Conservation (phyloP, 2,113 vertebrate species). For the Rafetus swinhoei region DNA sequence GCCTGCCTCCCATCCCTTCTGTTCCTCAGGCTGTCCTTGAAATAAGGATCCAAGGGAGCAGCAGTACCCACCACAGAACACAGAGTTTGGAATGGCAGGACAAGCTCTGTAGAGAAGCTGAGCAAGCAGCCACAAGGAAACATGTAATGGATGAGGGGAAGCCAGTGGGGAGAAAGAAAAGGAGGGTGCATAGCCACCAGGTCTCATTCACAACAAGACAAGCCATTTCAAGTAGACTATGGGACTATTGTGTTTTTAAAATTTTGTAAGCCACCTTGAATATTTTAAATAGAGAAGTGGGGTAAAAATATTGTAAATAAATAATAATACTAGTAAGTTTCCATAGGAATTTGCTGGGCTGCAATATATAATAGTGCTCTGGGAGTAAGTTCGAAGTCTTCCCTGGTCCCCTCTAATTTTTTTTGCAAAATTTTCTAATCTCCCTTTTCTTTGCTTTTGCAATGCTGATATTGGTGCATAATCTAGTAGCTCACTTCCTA, state of each 20-base stretch:
- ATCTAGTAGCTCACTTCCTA: background rate
- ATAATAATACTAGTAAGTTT: background rate
- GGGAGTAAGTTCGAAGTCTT: background rate
- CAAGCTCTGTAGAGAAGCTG: background rate
- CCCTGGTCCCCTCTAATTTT: background rate
- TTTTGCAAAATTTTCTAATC: background rate
- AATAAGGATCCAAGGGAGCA: background rate
- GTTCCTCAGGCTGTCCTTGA: background rate
- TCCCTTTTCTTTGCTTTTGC: background rate
- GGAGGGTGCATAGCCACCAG: no score
- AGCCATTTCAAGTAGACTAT: background rate
- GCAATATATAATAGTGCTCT: background rate
- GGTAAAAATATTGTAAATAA: no score
- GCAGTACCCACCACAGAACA: background rate
- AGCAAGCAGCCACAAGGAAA: background rate
- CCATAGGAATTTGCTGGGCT: background rate
- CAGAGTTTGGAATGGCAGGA: background rate
- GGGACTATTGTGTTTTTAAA: background rate
- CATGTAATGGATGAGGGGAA: background rate
- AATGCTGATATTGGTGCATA: background rate
- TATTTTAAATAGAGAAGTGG: no score
- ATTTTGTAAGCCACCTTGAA: no score
- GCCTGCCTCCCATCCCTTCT: background rate
- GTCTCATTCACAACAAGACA: background rate
- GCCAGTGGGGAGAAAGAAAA: background rate